These are phyloP conservation scores for Hyles euphorbiae DNA, from an alignment of 1,140 invertebrate species.

Conservation along the genomic window DNA sequence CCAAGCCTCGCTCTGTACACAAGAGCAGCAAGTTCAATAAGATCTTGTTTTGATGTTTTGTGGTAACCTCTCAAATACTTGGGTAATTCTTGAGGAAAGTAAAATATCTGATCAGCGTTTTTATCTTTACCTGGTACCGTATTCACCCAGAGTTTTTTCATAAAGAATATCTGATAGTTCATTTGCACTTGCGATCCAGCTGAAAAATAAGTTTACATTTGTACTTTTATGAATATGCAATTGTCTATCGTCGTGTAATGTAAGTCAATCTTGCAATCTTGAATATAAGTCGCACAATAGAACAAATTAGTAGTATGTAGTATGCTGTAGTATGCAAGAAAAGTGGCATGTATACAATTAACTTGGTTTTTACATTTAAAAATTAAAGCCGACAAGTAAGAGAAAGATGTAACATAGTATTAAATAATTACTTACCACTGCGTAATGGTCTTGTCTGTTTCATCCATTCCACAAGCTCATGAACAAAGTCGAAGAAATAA, in stretches of 20 bases:
- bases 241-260: neutral
- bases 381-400: too few species aligned
- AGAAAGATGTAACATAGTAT: too few species aligned
- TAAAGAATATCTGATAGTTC: constrained; percentile 96
- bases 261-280: too few species aligned
- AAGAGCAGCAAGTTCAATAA: constrained; percentile 85
- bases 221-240: neutral
- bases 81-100: constrained; percentile 95
- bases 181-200: constrained; percentile 80
- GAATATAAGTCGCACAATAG: too few species aligned
- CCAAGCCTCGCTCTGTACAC: constrained; percentile 88
- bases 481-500: constrained; percentile 97
- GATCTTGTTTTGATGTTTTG: constrained; percentile 87
- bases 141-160: constrained; percentile 97
- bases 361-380: too few species aligned
- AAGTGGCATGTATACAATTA: too few species aligned
- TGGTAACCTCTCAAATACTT: constrained; percentile 95
- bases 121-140: constrained; percentile 90
- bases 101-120: constrained; percentile 95
- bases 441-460: constrained; percentile 85
- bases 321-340: too few species aligned
- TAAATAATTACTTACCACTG: constrained; percentile 76
- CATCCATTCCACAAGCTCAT: constrained; percentile 91
- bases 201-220: constrained; percentile 29
- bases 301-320: too few species aligned